Conservation (phyloP, 2,888 invertebrate genomes). For the Drosophila aldrichi region DNA sequence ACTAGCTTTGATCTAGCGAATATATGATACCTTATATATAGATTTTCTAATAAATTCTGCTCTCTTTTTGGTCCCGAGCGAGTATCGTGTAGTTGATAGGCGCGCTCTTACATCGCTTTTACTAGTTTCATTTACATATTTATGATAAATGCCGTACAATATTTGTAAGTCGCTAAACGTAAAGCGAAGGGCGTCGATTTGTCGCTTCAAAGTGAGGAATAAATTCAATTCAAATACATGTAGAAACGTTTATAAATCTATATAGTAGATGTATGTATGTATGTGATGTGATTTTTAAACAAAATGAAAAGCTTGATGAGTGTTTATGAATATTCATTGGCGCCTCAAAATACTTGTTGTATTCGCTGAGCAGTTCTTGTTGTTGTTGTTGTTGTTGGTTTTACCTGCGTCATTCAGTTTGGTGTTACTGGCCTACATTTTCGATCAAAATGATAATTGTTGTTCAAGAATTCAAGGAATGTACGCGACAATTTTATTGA, state of each 20-base stretch:
- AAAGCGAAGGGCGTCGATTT: conserved; percentile 34
- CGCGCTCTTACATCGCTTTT: background rate
- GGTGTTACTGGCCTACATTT: conserved; percentile 61
- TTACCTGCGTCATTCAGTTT: conserved; percentile 21
- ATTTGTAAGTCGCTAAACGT: conserved; percentile 28
- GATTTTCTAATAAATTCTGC: background rate
- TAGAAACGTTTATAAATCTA: background rate
- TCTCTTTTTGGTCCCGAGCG: background rate
- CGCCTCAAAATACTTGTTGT: conserved; percentile 51
- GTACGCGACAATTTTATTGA: background rate
- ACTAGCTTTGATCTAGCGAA: too few species aligned
- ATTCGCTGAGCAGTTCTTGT: conserved; percentile 5
- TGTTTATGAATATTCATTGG: conserved; percentile 67
- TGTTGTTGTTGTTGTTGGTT: conserved; percentile 20
- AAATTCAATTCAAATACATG: conserved; percentile 3
- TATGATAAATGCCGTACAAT: conserved; percentile 37
- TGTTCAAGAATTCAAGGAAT: conserved; percentile 19
- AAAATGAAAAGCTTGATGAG: conserved; percentile 31
- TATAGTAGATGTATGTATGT: background rate
- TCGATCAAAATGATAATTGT: conserved; percentile 11
- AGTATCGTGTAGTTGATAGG: background rate
- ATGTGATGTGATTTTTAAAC: conserved; percentile 30
- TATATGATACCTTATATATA: background rate
- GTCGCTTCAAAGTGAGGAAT: conserved; percentile 21
- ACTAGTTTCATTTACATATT: conserved; percentile 49